Base-by-base conservation (phyloP, 2,113 vertebrate species). In the Mirounga angustirostris region DNA sequence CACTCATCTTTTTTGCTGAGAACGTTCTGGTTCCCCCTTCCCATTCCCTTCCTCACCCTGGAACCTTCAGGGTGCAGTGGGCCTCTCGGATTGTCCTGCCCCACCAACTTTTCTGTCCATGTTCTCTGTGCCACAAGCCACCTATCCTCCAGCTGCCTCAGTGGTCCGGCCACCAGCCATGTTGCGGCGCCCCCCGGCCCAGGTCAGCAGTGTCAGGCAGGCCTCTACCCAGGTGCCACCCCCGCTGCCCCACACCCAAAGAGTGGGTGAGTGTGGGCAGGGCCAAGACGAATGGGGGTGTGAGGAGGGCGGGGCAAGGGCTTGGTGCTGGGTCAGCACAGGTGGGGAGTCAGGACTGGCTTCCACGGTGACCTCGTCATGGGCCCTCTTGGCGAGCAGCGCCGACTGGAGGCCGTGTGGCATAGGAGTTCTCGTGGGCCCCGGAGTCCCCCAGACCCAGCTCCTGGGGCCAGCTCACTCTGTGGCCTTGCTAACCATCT, bases 191-290 rank as follows among this genome's bases (percentile, higher is more conserved):
- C 97, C 99, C 63, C 97, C 98, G 4, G 98, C 98, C 69, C 98
- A 98, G 74, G 98, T 99, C 90, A 99, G 99, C 97, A 99, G 99
- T 46, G 98, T 99, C 71, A 98, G 99, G 82, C 99, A 99, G 97
- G 99, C 99, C 2, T 99, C 99, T 73, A 99, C 99, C 10, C 99
- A 99, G 96, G 99, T 99, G 46, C 99, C 99, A 14, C 99, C 97
- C 0, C 97, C 98, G 28, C 21, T 98, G 21, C 92, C 98, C 91
- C 99, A 99, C 95, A 97, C 98, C 4, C 99, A 99, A 79, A 99
- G 99, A 99, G 99, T 99, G 97, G 99, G 99, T 99, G 98, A 98
- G 99, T 98, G 28, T 58, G 67, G 78, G 78, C 24, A 16, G 94
- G 52, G 52, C 80, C 22, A 14, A 14, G 85, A 74, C 54, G 67